These are phyloP conservation scores for Porites rus DNA, from an alignment of 92 coral and sea anemone genomes.

Conservation along the genomic window DNA sequence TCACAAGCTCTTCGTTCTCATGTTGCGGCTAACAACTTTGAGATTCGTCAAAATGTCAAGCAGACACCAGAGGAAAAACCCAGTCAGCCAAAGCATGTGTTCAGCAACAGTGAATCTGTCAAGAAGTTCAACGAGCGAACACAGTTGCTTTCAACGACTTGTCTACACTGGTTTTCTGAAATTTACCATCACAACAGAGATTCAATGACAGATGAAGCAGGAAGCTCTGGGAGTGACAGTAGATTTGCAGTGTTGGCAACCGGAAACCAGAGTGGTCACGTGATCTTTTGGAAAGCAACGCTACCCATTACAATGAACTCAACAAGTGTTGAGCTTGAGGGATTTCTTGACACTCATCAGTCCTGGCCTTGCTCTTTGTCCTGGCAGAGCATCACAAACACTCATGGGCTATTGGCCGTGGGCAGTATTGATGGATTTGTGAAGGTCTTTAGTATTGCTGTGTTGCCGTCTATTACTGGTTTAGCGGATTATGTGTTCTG, in stretches of 20 bases:
- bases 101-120: not conserved
- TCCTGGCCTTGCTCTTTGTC: constrained; percentile 38
- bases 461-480: constrained; percentile 38
- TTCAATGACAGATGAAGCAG: not conserved
- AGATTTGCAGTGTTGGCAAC: constrained; percentile 65
- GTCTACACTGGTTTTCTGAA: constrained; percentile 41
- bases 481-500: constrained; percentile 32
- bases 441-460: constrained; percentile 51
- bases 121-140: constrained; percentile 17
- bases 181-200: not conserved
- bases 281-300: constrained; percentile 73
- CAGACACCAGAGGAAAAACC: not conserved
- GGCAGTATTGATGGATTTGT: constrained; percentile 55
- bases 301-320: constrained; percentile 37
- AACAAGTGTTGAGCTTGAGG: constrained; percentile 10
- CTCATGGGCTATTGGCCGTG: constrained; percentile 52
- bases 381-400: constrained; percentile 4
- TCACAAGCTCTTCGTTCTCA: not conserved
- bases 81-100: not conserved
- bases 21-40: not conserved
- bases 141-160: constrained; percentile 17
- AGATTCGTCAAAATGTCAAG: constrained; percentile 33
- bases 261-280: constrained; percentile 66
- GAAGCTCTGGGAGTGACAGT: not conserved
- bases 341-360: constrained; percentile 14